Conservation (phyloP, 2,113 vertebrate species). For the Hydrolagus affinis region DNA sequence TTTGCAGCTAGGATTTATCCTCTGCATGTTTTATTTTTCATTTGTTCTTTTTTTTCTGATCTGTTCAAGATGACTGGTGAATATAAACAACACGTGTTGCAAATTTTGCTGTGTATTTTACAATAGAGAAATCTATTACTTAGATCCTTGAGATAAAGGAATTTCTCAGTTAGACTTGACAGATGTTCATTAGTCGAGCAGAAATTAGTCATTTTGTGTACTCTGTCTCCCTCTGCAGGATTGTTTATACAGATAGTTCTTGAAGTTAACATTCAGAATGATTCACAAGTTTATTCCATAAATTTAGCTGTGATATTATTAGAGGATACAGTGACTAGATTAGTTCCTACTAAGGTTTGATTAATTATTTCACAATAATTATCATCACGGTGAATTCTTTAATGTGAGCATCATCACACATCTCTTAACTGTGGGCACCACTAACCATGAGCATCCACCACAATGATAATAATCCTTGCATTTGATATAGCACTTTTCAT, state of each 20-base stretch:
- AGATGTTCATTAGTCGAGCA: background rate
- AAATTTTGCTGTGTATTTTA: conserved; percentile 3
- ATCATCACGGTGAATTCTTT: background rate
- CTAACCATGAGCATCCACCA: too few relatives aligned
- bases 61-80: background rate
- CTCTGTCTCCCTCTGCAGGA: conserved; percentile 93
- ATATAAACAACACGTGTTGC: background rate
- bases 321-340: background rate
- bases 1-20: background rate
- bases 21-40: background rate
- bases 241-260: conserved; percentile 9
- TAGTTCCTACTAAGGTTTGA: background rate
- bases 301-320: background rate
- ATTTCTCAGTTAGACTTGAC: background rate
- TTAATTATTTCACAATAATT: background rate
- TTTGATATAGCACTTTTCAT: too few relatives aligned
- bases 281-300: background rate
- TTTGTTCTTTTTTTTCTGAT: background rate
- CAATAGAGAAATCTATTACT: too few relatives aligned
- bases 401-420: background rate
- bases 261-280: background rate
- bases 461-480: too few relatives aligned
- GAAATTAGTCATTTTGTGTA: conserved; percentile 48
- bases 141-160: background rate
- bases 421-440: background rate